Percentiles rank a stretch among this genome's conserved stretches.
Evolutionary conservation across 2,797 vertebrate genomes (phyloP).

Genomic region (Gymnoscopelus microlampas): DNA sequence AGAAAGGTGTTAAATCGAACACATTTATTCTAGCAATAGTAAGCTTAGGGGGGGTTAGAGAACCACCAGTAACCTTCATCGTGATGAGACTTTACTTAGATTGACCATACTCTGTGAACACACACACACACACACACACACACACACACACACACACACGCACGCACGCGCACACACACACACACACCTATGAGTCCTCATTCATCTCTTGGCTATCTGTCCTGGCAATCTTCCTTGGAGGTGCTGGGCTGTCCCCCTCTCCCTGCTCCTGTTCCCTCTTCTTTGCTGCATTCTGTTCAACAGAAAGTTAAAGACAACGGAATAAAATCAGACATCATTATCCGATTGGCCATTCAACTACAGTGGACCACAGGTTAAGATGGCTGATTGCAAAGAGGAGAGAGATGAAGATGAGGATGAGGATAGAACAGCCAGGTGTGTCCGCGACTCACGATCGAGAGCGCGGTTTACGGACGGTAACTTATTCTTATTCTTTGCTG

Average conservation of each 20-base stretch:
- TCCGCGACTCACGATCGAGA: no score
- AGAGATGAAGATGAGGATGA: no score
- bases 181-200: slow-evolving; percentile 81
- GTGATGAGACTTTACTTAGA: slow-evolving; percentile 33
- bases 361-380: not conserved
- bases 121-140: not conserved
- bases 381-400: no score
- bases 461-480: no score
- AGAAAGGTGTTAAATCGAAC: no score
- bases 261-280: slow-evolving; percentile 87
- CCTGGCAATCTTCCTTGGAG: slow-evolving; percentile 85
- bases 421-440: no score
- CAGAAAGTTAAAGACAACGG: slow-evolving; percentile 38
- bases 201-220: slow-evolving; percentile 90
- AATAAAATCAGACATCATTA: not conserved
- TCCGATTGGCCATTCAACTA: not conserved
- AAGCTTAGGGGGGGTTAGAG: not conserved
- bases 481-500: no score
- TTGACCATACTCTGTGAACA: slow-evolving; percentile 47
- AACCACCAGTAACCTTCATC: slow-evolving; percentile 25
- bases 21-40: no score
- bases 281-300: slow-evolving; percentile 85
- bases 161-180: slow-evolving; percentile 10
- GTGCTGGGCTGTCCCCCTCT: slow-evolving; percentile 83
- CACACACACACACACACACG: not conserved